phyloP scores from a whole-genome alignment of 2,113 vertebrate genomes.

The Myocastor coypus region DNA sequence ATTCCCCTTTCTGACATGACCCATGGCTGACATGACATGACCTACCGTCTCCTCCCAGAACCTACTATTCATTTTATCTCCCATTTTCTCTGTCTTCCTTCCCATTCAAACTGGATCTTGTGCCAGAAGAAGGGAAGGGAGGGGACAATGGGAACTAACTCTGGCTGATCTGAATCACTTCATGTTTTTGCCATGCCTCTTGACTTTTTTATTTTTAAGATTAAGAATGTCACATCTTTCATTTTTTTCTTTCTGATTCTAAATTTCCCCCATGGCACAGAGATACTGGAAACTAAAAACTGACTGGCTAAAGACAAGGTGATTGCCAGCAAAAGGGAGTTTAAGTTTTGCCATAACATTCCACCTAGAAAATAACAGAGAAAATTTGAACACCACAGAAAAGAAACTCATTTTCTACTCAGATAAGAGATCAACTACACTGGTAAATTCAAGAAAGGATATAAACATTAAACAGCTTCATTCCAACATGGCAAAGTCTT shows the following conservation, averaged over 20 bases:
- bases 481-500: constrained; percentile 23
- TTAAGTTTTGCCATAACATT: not conserved
- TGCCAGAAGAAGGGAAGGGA: not conserved
- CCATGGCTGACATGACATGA: not conserved
- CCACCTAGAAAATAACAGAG: not conserved
- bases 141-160: not conserved
- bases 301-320: not conserved
- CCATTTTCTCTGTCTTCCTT: not conserved
- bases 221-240: not conserved
- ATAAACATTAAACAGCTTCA: not conserved
- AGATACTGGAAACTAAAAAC: not conserved
- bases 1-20: not conserved
- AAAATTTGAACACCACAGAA: not conserved
- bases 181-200: not conserved
- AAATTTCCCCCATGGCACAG: not conserved
- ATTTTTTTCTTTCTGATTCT: not conserved
- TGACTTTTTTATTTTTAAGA: not conserved
- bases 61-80: not conserved
- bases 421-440: not conserved
- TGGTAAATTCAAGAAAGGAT: not conserved
- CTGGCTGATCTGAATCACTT: not conserved
- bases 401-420: not conserved
- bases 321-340: not conserved
- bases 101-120: not conserved
- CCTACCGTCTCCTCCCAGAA: not conserved